phyloP scores from a whole-genome alignment of 2,888 invertebrate genomes.

The Alviniconcha strummeri region DNA sequence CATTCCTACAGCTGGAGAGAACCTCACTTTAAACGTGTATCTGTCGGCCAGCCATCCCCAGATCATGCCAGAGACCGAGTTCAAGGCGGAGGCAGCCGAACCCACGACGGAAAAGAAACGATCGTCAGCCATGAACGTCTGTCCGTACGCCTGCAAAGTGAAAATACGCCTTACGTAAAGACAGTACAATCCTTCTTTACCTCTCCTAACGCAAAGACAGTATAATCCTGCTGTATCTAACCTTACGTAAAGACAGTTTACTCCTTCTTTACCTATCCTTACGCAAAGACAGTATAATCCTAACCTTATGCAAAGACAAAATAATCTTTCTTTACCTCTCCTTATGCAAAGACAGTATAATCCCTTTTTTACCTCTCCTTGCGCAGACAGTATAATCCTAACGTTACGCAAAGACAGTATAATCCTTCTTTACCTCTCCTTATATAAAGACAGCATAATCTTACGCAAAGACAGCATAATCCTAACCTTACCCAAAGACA shows the following conservation, averaged over 20 bases:
- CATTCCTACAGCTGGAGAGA: neutral
- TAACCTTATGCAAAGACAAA: neutral
- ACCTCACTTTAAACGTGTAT: neutral
- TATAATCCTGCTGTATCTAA: neutral
- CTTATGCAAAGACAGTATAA: neutral
- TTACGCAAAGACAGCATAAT: neutral
- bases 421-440: neutral
- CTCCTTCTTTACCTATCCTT: neutral
- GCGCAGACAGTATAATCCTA: neutral
- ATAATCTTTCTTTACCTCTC: neutral
- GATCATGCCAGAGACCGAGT: conserved; percentile 27
- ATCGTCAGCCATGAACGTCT: conserved; percentile 30
- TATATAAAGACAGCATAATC: neutral
- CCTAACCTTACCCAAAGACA: neutral
- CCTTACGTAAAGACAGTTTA: neutral
- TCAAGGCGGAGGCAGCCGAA: conserved; percentile 24
- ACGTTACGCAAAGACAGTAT: neutral
- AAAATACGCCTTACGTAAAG: neutral
- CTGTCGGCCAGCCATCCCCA: conserved; percentile 30
- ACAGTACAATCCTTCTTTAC: neutral
- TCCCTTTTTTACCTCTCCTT: neutral
- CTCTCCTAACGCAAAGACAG: neutral
- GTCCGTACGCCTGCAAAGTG: conserved; percentile 25
- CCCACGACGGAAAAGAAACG: conserved; percentile 32
- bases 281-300: neutral